Evolutionary conservation across 2,797 vertebrate genomes (phyloP), one percentile per base, ranked within the genome.

Genomic region (Oreochromis mossambicus): DNA sequence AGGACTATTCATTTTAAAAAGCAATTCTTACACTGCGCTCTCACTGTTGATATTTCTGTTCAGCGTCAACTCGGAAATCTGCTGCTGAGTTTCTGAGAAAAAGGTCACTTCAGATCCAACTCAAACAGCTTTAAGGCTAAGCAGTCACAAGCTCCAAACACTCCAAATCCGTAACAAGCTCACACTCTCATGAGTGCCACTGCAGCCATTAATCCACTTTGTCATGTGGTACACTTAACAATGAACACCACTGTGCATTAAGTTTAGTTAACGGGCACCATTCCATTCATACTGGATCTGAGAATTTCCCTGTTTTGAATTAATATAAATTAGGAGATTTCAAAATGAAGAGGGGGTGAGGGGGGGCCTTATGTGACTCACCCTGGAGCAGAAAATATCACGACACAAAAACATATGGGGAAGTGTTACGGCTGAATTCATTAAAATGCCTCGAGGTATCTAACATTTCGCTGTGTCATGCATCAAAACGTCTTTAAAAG

Each of bases 201-300:
- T 81, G 80, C 54, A 68, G 83, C 77, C 82, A 88, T 89, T 89
- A 86, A 90, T 92, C 86, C 70, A 63, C 36, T 85, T 58, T 88
- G 86, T 91, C 90, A 90, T 88, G 87, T 79, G 85, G 63, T 52
- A 9, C 15, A 78, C 83, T 83, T 86, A 83, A 94, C 92, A 94
- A 94, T 84, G 86, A 86, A 61, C 79, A 84, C 70, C 77, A 84
- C 77, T 91, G 87, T 92, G 87, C 24, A 24, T 75, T 77, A 89
- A 83, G 90, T 85, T 79, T 68, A 83, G 52, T 84, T 84, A 87
- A 81, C 70, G 81, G 52, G 79, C 87, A 55, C 51, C 50, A 73
- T 81, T 86, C 58, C 32, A 63, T 63, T 36, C 84, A 88, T 68
- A 75, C 52, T 55, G 83, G 76, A 86, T 90, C n/a, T 4, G 75